A percentile compares a stretch with the other conserved stretches of the same genome.
phyloP scores from a whole-genome alignment of 2,113 vertebrate species.

The Lucifuga dentata region DNA sequence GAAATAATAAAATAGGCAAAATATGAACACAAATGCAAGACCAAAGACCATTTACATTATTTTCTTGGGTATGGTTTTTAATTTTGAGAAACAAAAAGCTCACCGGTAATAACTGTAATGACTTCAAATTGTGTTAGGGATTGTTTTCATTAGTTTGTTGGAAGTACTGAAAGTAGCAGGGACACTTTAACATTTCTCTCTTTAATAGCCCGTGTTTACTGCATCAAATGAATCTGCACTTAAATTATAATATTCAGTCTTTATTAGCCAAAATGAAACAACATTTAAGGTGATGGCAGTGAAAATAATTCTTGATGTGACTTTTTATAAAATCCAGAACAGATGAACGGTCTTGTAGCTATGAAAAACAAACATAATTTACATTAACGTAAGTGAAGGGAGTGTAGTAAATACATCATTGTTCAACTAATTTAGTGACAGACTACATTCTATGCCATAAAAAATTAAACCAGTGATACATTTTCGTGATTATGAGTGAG shows the following conservation, averaged over 20 bases:
- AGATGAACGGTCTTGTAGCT: not conserved
- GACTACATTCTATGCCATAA: slow-evolving; percentile 12
- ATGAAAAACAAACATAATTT: slow-evolving; percentile 14
- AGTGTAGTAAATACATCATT: not conserved
- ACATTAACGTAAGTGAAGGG: slow-evolving; percentile 15
- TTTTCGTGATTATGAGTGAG: slow-evolving; percentile 31
- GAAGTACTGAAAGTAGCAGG: too few species aligned
- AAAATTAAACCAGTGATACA: not conserved
- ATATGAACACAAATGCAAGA: too few species aligned
- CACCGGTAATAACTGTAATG: too few species aligned
- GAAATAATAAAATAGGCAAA: too few species aligned
- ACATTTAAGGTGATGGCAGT: slow-evolving; percentile 27
- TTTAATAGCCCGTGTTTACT: too few species aligned
- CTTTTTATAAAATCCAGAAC: slow-evolving; percentile 3
- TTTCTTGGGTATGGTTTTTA: too few species aligned
- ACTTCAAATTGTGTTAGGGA: too few species aligned
- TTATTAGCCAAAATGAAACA: slow-evolving; percentile 52
- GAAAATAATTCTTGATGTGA: slow-evolving; percentile 25
- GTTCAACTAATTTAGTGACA: slow-evolving; percentile 36
- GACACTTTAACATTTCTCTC: too few species aligned
- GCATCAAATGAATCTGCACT: too few species aligned
- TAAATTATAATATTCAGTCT: slow-evolving; percentile 9
- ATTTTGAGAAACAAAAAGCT: too few species aligned
- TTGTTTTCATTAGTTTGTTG: too few species aligned
- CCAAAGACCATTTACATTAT: too few species aligned